Evolutionary conservation across 2,888 invertebrate species (phyloP).

Genomic region (Tenthredo distinguenda): DNA sequence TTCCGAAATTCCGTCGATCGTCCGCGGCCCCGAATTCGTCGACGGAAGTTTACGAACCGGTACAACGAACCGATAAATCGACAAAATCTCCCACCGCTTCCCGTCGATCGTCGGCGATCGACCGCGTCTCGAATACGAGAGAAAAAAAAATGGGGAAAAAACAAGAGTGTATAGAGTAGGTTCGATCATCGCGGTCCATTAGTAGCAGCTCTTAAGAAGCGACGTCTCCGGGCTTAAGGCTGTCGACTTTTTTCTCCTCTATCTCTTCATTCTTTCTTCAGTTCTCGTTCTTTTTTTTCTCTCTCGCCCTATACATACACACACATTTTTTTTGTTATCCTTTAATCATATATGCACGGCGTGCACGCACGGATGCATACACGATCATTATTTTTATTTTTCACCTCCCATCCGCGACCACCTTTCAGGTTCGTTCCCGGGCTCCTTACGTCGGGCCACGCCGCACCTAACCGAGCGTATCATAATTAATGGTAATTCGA

Average conservation of each 20-base stretch:
- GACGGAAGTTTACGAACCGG: too few species aligned
- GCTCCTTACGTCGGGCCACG: neutral
- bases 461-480: conserved; percentile 62
- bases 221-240: conserved; percentile 70
- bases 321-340: neutral
- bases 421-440: conserved; percentile 52
- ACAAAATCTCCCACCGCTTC: too few species aligned
- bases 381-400: conserved; percentile 11
- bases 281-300: conserved; percentile 60
- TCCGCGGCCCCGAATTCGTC: too few species aligned
- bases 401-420: neutral
- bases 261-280: neutral
- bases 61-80: too few species aligned
- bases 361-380: neutral
- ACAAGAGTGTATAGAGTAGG: neutral
- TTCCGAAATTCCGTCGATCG: too few species aligned
- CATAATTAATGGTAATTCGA: conserved; percentile 76
- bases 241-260: conserved; percentile 53
- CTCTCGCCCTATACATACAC: neutral
- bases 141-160: conserved; percentile 45
- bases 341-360: neutral
- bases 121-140: conserved; percentile 22
- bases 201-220: conserved; percentile 76
- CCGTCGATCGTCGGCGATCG: too few species aligned
- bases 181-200: conserved; percentile 73